phyloP scores from a whole-genome alignment of 2,113 vertebrate genomes.

The Amazona guildingii region DNA sequence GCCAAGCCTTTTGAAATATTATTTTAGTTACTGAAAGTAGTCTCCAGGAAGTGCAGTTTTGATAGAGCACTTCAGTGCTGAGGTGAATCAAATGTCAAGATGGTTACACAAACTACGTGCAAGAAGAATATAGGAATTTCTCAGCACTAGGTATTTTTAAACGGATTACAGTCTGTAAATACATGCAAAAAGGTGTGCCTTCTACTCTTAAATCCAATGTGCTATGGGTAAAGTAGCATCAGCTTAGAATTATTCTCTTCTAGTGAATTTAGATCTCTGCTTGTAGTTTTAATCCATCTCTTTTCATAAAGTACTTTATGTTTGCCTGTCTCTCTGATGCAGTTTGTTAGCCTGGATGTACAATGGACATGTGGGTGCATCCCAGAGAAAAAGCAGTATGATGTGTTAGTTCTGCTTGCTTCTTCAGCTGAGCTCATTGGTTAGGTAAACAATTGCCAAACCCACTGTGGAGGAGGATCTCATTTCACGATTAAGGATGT shows the following conservation, averaged over 20 bases:
- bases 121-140: background rate
- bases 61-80: background rate
- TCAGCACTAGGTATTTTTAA: background rate
- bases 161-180: background rate
- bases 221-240: background rate
- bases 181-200: background rate
- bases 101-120: background rate
- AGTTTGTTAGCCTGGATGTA: background rate
- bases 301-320: background rate
- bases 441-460: background rate
- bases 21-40: background rate
- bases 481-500: slow-evolving; percentile 14
- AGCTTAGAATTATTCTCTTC: background rate
- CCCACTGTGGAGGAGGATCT: background rate
- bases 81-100: background rate
- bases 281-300: background rate
- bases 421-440: background rate
- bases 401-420: background rate
- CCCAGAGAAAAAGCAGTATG: background rate
- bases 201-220: background rate
- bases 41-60: background rate
- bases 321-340: background rate
- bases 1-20: background rate
- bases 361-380: background rate
- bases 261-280: background rate